phyloP scores from a whole-genome alignment of 2,888 invertebrate genomes.

The Leucophenga montana region DNA sequence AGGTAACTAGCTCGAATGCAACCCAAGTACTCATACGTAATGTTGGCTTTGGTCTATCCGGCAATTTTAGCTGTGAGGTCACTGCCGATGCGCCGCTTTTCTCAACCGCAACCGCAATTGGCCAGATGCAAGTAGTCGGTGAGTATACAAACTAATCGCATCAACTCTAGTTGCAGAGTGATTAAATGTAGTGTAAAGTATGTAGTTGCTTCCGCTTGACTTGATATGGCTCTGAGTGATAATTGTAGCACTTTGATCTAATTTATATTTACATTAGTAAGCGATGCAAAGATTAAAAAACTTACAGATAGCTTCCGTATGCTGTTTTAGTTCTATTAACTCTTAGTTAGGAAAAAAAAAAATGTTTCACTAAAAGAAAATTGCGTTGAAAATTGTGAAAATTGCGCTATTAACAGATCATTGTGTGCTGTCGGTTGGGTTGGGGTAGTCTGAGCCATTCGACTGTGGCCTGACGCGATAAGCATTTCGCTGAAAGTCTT shows the following conservation, averaged over 20 bases:
- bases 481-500: conserved; percentile 42
- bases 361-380: conserved; percentile 42
- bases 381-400: conserved; percentile 55
- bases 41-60: conserved; percentile 81
- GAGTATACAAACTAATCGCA: conserved; percentile 71
- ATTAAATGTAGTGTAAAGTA: conserved; percentile 34
- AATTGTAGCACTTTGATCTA: too few species aligned
- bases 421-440: conserved; percentile 40
- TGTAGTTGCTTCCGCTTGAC: conserved; percentile 16
- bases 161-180: neutral
- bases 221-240: neutral
- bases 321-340: conserved; percentile 16
- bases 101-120: conserved; percentile 79
- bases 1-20: conserved; percentile 83
- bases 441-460: conserved; percentile 42
- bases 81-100: conserved; percentile 83
- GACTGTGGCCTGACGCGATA: conserved; percentile 44
- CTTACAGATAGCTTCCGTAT: too few species aligned
- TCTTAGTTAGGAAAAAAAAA: conserved; percentile 32
- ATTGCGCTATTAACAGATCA: conserved; percentile 64
- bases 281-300: too few species aligned
- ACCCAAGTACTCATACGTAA: conserved; percentile 82
- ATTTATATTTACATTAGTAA: too few species aligned
- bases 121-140: conserved; percentile 84
- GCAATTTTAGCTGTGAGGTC: conserved; percentile 87